Evolutionary conservation across 2,113 vertebrate species (phyloP).

Genomic region (Bufo gargarizans): DNA sequence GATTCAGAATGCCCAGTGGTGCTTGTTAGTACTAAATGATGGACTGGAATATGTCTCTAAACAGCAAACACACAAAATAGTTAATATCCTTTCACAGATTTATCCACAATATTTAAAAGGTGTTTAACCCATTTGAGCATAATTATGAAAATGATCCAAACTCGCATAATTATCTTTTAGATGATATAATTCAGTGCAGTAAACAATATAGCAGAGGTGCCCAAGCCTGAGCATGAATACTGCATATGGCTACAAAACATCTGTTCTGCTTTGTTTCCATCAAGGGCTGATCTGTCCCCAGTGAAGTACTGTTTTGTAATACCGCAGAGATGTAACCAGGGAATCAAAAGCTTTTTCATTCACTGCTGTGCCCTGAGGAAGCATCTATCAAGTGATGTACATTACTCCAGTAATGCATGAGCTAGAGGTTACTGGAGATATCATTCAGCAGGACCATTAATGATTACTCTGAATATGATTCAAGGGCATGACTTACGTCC

Average conservation of each 20-base stretch:
- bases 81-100: constrained; percentile 13
- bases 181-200: neutral
- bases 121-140: neutral
- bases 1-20: constrained; percentile 49
- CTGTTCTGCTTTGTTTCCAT: constrained; percentile 33
- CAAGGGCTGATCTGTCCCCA: constrained; percentile 14
- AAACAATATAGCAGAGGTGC: constrained; percentile 49
- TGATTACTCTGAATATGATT: neutral
- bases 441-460: constrained; percentile 16
- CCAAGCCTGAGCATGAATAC: constrained; percentile 25
- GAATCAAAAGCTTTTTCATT: constrained; percentile 47
- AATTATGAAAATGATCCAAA: neutral
- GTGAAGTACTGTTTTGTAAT: constrained; percentile 32
- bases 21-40: constrained; percentile 53
- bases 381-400: constrained; percentile 21
- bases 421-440: constrained; percentile 9
- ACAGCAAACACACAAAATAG: constrained; percentile 17
- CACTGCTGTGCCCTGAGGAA: constrained; percentile 45
- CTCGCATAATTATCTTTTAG: neutral
- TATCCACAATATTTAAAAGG: neutral
- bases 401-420: constrained; percentile 19
- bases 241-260: constrained; percentile 3
- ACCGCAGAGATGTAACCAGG: constrained; percentile 31
- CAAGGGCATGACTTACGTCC: constrained; percentile 11
- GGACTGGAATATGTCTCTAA: constrained; percentile 26